A percentile compares a stretch with the other conserved stretches of the same genome.
phyloP scores from a whole-genome alignment of 2,797 vertebrate species.

The Rhynchotus rufescens region DNA sequence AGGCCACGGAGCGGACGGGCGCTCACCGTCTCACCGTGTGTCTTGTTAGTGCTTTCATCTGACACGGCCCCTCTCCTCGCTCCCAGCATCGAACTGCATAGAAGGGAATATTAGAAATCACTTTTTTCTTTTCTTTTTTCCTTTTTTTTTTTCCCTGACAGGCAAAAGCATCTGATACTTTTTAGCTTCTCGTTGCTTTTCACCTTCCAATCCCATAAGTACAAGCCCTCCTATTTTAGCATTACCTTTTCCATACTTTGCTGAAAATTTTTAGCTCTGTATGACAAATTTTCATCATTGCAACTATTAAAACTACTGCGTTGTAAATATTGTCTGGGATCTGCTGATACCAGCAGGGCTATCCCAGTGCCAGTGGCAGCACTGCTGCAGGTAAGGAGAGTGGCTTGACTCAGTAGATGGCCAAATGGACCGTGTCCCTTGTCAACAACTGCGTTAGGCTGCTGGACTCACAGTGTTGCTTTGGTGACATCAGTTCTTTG shows the following conservation, averaged over 20 bases:
- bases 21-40: not conserved
- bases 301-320: not conserved
- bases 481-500: not conserved
- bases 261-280: not conserved
- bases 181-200: not conserved
- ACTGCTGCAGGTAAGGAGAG: not conserved
- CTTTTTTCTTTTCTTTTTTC: not conserved
- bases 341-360: not conserved
- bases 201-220: not conserved
- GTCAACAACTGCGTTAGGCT: not conserved
- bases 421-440: not conserved
- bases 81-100: not conserved
- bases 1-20: no score
- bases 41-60: not conserved
- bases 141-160: no score
- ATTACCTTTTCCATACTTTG: not conserved
- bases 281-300: not conserved
- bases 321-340: not conserved
- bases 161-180: not conserved
- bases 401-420: not conserved
- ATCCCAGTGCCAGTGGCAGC: not conserved
- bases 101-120: not conserved
- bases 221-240: not conserved
- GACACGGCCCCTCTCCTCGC: not conserved
- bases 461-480: conserved; percentile 6